Conservation (phyloP, 2,888 invertebrate species). For the Zootermopsis nevadensis region DNA sequence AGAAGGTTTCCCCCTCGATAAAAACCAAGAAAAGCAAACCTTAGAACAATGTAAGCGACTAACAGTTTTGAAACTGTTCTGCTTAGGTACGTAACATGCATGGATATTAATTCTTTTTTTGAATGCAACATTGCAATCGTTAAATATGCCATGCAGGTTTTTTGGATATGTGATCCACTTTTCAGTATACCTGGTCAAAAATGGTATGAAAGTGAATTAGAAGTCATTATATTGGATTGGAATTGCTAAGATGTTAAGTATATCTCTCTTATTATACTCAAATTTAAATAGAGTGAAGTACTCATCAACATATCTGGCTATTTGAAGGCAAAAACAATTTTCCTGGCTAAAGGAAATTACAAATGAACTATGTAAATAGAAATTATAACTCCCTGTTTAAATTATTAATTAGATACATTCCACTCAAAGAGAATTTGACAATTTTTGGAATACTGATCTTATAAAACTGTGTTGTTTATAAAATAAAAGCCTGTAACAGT, state of each 20-base stretch:
- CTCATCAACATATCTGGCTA: neutral
- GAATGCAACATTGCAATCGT: neutral
- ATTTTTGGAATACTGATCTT: neutral
- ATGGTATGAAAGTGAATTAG: neutral
- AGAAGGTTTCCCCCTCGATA: slow-evolving; percentile 55
- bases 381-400: neutral
- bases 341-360: neutral
- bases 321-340: neutral
- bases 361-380: neutral
- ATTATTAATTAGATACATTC: neutral
- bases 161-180: neutral
- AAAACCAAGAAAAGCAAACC: slow-evolving; percentile 32
- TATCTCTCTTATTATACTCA: neutral
- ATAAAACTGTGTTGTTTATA: neutral
- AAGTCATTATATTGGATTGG: neutral
- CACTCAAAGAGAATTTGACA: neutral
- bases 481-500: neutral
- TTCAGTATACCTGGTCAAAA: neutral
- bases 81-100: neutral
- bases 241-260: neutral
- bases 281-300: neutral
- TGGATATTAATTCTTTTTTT: neutral
- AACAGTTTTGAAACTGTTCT: neutral
- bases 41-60: neutral
- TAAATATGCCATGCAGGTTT: neutral